phyloP scores from a whole-genome alignment of 2,797 vertebrate genomes.

The Hippopotamyrus pictus region DNA sequence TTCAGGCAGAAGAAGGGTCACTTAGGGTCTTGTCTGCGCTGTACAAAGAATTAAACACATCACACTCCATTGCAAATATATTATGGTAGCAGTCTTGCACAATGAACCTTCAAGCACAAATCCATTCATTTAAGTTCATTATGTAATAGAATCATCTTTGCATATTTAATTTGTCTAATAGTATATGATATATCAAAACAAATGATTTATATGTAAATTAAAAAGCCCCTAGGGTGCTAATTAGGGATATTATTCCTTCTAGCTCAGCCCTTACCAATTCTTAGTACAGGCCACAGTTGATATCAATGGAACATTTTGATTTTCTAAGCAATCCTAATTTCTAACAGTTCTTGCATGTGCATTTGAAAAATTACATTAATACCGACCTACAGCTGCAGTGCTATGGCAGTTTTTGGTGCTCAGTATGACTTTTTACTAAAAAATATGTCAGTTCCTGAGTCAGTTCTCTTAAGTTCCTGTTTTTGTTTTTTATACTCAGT shows the following conservation, averaged over 20 bases:
- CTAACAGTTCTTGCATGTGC: not conserved
- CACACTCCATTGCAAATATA: not conserved
- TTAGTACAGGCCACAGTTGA: too few species aligned
- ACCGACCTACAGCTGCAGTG: not conserved
- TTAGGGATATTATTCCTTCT: too few species aligned
- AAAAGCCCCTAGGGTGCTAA: too few species aligned
- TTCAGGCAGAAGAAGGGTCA: not conserved
- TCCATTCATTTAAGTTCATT: too few species aligned
- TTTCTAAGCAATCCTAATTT: not conserved
- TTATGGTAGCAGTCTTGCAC: not conserved
- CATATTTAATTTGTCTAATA: too few species aligned
- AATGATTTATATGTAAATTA: too few species aligned
- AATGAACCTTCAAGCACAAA: not conserved
- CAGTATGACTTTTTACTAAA: not conserved
- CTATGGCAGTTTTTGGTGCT: not conserved
- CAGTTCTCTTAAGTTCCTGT: not conserved
- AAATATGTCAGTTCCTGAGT: not conserved
- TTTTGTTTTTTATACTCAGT: not conserved
- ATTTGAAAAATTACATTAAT: not conserved
- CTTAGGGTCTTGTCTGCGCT: not conserved
- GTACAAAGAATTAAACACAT: not conserved
- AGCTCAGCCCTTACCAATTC: too few species aligned
- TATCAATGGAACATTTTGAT: too few species aligned
- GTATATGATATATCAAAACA: too few species aligned
- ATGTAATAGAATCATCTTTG: too few species aligned